Evolutionary conservation across 2,797 vertebrate species (phyloP).

Genomic region (Rallus crepitans): DNA sequence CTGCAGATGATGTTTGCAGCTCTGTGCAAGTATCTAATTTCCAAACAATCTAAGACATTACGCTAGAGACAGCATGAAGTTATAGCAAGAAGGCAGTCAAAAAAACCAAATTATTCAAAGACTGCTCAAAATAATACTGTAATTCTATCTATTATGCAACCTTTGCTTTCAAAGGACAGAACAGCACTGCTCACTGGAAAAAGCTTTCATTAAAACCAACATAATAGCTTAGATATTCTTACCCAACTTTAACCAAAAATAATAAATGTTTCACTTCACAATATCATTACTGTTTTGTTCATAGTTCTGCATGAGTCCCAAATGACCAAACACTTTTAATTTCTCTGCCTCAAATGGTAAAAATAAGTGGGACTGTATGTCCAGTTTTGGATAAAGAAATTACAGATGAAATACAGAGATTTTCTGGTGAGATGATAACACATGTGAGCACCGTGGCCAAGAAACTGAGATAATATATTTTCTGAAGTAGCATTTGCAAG

Average conservation of each 20-base stretch:
- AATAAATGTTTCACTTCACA: background rate
- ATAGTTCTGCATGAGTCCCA: background rate
- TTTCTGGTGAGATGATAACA: background rate
- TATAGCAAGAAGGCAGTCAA: constrained; percentile 12
- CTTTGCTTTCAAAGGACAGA: background rate
- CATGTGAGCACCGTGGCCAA: background rate
- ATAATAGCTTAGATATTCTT: background rate
- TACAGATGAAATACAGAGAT: accelerated
- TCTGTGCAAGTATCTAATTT: constrained; percentile 37
- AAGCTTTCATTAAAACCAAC: background rate
- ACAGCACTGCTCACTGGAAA: background rate
- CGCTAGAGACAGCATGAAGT: background rate
- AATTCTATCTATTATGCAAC: background rate
- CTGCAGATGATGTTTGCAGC: background rate
- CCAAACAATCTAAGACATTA: constrained; percentile 3
- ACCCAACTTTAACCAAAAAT: background rate
- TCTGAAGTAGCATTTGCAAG: background rate
- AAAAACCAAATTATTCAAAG: constrained; percentile 33
- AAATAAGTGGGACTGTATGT: background rate
- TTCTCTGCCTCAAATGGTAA: background rate
- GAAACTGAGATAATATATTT: background rate
- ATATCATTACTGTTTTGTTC: background rate
- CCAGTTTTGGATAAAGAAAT: background rate
- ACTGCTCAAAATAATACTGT: constrained; percentile 26
- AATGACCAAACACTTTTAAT: background rate